phyloP scores from a whole-genome alignment of 2,888 invertebrate genomes.

The Bombyx huttoni region DNA sequence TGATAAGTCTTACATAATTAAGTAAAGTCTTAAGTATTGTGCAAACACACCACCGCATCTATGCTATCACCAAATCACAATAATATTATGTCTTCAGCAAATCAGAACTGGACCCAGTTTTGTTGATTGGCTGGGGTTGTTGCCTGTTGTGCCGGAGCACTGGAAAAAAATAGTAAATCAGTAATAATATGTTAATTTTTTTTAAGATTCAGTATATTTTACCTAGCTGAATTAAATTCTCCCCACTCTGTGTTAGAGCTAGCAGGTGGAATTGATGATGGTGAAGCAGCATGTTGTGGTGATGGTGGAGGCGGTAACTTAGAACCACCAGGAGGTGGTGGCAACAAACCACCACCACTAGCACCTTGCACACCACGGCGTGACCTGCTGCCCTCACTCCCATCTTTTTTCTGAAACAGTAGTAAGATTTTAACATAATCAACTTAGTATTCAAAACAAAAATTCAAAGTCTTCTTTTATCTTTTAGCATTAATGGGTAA shows the following conservation, averaged over 20 bases:
- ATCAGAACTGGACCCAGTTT: constrained; percentile 66
- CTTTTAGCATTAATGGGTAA: too few relatives aligned
- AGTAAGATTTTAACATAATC: too few relatives aligned
- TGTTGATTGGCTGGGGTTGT: constrained; percentile 56
- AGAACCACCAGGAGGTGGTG: constrained; percentile 83
- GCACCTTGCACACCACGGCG: constrained; percentile 62
- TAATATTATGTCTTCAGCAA: constrained; percentile 13
- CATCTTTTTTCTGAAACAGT: constrained; percentile 85
- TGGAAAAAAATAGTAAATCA: constrained; percentile 17
- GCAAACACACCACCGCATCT: constrained; percentile 33
- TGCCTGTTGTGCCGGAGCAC: constrained; percentile 43
- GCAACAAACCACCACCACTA: constrained; percentile 76
- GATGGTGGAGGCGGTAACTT: constrained; percentile 86
- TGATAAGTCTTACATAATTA: constrained; percentile 25
- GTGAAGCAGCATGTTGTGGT: constrained; percentile 80
- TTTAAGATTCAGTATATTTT: constrained; percentile 8
- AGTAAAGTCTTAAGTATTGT: constrained; percentile 59
- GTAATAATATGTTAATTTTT: background rate
- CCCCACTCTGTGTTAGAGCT: constrained; percentile 79
- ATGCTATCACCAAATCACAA: constrained; percentile 44
- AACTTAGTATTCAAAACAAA: too few relatives aligned
- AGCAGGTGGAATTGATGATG: constrained; percentile 54
- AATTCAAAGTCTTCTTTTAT: too few relatives aligned
- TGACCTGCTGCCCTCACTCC: constrained; percentile 80
- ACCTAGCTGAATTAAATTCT: constrained; percentile 83